Evolutionary conservation across 30 jellyfish, hydroid and myxozoan genomes (phyloP).

Genomic region (Morbakka virulenta): DNA sequence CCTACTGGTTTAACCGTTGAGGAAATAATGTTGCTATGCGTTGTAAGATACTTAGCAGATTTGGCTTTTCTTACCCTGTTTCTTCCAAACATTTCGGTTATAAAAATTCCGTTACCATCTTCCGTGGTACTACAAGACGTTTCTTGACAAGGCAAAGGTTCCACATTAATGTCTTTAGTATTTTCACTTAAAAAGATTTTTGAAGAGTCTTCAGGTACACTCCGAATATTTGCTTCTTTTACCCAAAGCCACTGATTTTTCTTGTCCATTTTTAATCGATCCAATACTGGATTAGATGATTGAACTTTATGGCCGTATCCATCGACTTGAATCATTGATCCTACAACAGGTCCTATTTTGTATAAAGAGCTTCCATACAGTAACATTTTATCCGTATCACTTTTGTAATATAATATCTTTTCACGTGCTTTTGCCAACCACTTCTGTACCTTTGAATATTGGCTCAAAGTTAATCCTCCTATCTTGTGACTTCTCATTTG

Average conservation of each 20-base stretch:
- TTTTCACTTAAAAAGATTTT: too few relatives aligned
- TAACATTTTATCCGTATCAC: slow-evolving; percentile 42
- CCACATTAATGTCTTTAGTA: too few relatives aligned
- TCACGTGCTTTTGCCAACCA: slow-evolving; percentile 72
- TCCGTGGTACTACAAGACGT: background rate
- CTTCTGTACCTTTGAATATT: slow-evolving; percentile 51
- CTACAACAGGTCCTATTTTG: slow-evolving; percentile 50
- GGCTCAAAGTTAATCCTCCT: slow-evolving; percentile 47
- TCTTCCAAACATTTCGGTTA: slow-evolving; percentile 18
- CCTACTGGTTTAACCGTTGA: too few relatives aligned
- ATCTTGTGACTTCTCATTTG: slow-evolving; percentile 43
- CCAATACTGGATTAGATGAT: slow-evolving; percentile 20
- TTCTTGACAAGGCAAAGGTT: slow-evolving; percentile 3
- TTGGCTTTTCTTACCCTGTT: slow-evolving; percentile 6
- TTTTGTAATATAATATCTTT: slow-evolving; percentile 44
- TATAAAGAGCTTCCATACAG: slow-evolving; percentile 22
- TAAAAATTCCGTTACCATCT: slow-evolving; percentile 28
- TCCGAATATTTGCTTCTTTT: slow-evolving; percentile 32
- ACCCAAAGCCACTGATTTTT: slow-evolving; percentile 67
- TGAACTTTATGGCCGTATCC: slow-evolving; percentile 60
- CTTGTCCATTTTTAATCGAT: slow-evolving; percentile 28
- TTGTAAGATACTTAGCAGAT: slow-evolving; percentile 51
- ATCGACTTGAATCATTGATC: slow-evolving; percentile 43
- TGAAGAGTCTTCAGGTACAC: too few relatives aligned
- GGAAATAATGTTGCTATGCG: too few relatives aligned